Base-by-base conservation (phyloP, 1,140 invertebrate genomes). In the Micrasema longulum region DNA sequence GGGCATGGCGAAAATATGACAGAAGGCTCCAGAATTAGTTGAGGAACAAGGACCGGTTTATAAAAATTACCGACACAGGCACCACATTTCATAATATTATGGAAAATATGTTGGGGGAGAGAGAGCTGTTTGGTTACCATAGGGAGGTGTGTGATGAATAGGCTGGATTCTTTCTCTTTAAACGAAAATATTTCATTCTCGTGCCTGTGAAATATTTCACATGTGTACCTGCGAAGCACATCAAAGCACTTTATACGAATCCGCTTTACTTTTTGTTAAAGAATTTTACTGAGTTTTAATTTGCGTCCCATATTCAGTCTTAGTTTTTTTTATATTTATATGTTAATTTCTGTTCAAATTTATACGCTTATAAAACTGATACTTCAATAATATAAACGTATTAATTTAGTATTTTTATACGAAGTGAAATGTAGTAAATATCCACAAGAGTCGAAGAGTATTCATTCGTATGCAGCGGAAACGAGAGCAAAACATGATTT, bases 131-230 rank as follows among this genome's bases (percentile, higher is more conserved):
- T n/a, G n/a, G n/a, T n/a, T n/a, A n/a, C n/a, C n/a, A n/a, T n/a
- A n/a, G n/a, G n/a, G n/a, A n/a, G 48, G 64, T 67, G 64, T 53
- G 65, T 57, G 38, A 57, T 69, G 57, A 69, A 69, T 69, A 45
- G 50, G 52, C 35, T 31, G 52, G 66, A 69, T 69, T 69, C 66
- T 69, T 69, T 69, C 66, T 43, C 50, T 57, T 48, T 57, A 43
- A 50, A 57, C 47, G 66, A 50, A 47, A 57, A 69, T 69, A 69
- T 57, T 57, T 69, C 48, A 23, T 57, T 52, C 55, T 57, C 57
- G 50, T 57, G 26, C 52, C 22, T 3, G 7, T 11, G 9, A 23
- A 47, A 47, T 69, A 57, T 55, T 67, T 45, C 38, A 31, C 38
- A 16, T 43, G 14, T n/a, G n/a, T n/a, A n/a, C 11, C 36, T 23